Evolutionary conservation across 2,797 vertebrate genomes (phyloP).

Genomic region (Ispidina lecontei): DNA sequence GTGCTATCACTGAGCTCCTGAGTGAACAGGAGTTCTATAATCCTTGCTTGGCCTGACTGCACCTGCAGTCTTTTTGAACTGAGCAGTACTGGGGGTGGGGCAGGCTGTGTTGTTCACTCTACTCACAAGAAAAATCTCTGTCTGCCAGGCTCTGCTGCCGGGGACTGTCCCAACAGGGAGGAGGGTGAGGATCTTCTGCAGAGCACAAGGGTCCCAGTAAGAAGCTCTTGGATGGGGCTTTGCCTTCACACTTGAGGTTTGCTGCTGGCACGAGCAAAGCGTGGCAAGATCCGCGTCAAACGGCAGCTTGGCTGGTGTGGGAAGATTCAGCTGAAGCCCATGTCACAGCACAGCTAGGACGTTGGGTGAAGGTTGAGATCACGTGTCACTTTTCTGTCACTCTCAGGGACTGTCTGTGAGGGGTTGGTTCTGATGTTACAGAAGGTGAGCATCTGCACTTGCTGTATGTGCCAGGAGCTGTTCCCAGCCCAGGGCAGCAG

Average conservation of each 20-base stretch:
- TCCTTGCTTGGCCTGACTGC: background rate
- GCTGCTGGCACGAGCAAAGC: background rate
- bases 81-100: too few species aligned
- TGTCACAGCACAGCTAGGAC: background rate
- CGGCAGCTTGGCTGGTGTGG: background rate
- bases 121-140: background rate
- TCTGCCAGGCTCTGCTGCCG: background rate
- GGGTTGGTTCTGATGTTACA: background rate
- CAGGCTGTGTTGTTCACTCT: too few species aligned
- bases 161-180: too few species aligned
- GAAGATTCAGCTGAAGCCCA: background rate
- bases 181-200: background rate
- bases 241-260: background rate
- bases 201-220: too few species aligned
- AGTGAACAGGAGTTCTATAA: background rate
- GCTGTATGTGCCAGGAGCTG: rapidly evolving
- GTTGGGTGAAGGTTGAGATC: background rate
- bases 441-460: background rate
- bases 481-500: background rate
- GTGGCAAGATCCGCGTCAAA: rapidly evolving
- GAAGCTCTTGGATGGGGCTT: rapidly evolving
- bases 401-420: background rate
- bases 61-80: background rate
- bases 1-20: background rate
- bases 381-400: background rate